Evolutionary conservation across 2,888 invertebrate species (phyloP).

Genomic region (Heliconius ethilla): DNA sequence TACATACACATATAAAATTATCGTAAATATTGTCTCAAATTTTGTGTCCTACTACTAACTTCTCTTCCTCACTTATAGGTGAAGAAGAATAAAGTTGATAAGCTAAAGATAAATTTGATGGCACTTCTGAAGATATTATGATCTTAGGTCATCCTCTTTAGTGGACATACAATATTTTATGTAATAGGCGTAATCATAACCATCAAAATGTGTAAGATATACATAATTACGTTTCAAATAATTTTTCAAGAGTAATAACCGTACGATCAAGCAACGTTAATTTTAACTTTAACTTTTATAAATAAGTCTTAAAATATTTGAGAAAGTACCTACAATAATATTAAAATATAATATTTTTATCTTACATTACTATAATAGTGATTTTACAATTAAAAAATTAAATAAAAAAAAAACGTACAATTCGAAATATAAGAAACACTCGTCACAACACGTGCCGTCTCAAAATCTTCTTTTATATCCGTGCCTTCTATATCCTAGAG

Average conservation of each 20-base stretch:
- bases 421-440: no score
- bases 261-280: background rate
- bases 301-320: background rate
- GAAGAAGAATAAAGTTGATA: background rate
- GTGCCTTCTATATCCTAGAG: no score
- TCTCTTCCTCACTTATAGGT: background rate
- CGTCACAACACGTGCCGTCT: no score
- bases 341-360: no score
- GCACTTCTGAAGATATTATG: background rate
- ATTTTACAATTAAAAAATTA: background rate
- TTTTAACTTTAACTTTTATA: background rate
- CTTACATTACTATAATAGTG: background rate
- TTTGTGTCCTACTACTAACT: background rate
- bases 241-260: background rate
- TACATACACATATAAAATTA: no score
- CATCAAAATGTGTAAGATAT: slow-evolving; percentile 38
- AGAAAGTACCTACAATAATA: background rate
- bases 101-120: background rate
- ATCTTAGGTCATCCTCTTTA: background rate
- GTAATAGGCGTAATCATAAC: slow-evolving; percentile 38
- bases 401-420: no score
- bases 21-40: no score
- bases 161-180: no score
- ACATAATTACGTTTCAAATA: slow-evolving; percentile 35
- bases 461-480: no score